phyloP scores from a whole-genome alignment of 2,113 vertebrate genomes.

The Myocastor coypus region DNA sequence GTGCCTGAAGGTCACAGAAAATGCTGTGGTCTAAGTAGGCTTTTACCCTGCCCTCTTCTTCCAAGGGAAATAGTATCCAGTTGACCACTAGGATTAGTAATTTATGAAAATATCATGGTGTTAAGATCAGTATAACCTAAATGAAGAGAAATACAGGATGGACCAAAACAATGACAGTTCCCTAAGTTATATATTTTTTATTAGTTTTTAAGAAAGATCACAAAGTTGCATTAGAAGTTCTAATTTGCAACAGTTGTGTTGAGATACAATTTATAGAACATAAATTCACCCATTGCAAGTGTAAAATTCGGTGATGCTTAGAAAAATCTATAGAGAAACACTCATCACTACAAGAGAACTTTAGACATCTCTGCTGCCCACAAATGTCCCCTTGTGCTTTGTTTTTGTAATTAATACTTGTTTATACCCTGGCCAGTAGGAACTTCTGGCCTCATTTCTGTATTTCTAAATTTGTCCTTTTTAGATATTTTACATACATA shows the following conservation, averaged over 20 bases:
- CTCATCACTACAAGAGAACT: not conserved
- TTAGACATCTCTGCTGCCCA: not conserved
- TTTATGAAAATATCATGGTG: not conserved
- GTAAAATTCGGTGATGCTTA: not conserved
- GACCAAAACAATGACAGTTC: not conserved
- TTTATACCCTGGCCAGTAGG: rapidly evolving
- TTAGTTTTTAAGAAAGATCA: constrained; percentile 8
- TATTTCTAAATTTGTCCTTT: not conserved
- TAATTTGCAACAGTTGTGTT: constrained; percentile 1
- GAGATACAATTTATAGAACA: not conserved
- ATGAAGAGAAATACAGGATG: not conserved
- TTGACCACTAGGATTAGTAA: constrained; percentile 4
- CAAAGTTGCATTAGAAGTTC: not conserved
- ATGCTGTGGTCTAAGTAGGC: not conserved
- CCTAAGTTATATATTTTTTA: not conserved
- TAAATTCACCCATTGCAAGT: not conserved
- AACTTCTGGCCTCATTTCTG: constrained; percentile 1
- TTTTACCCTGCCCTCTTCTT: not conserved
- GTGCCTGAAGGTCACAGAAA: constrained; percentile 36
- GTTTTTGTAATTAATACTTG: not conserved
- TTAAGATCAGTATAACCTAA: constrained; percentile 5
- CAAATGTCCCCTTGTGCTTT: not conserved
- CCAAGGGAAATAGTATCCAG: constrained; percentile 13
- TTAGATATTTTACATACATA: not conserved
- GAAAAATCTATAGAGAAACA: not conserved